Percentiles rank a stretch among this genome's conserved stretches.
Evolutionary conservation across 2,113 vertebrate genomes (phyloP).

Genomic region (Syrrhaptes paradoxus): DNA sequence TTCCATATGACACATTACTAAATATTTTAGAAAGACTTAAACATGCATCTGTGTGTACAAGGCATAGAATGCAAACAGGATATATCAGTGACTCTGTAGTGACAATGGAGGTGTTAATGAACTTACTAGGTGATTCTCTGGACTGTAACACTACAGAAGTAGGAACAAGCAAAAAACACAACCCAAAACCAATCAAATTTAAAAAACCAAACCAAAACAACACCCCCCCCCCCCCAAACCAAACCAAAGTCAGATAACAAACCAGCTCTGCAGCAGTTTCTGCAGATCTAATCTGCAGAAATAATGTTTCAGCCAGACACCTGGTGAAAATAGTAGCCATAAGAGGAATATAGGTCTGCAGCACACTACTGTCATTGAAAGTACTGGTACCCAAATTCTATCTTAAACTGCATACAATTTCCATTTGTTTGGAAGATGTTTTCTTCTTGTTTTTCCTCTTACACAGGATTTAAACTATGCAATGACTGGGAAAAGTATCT

Average conservation of each 20-base stretch:
- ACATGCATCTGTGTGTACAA: not conserved
- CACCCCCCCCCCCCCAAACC: not conserved
- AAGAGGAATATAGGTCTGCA: not conserved
- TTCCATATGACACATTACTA: not conserved
- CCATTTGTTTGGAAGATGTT: not conserved
- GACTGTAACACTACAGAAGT: not conserved
- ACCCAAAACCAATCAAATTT: too few species aligned
- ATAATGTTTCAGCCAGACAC: not conserved
- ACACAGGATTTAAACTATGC: not conserved
- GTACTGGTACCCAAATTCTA: rapidly evolving
- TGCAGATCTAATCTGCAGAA: not conserved
- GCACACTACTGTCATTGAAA: not conserved
- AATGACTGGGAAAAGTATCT: not conserved
- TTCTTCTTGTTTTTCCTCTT: not conserved
- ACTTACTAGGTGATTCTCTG: not conserved
- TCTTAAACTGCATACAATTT: not conserved
- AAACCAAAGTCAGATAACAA: not conserved
- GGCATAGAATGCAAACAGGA: not conserved
- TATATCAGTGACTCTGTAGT: not conserved
- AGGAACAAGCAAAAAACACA: not conserved
- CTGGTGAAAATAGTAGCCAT: not conserved
- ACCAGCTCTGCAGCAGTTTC: not conserved
- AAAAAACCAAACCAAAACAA: not conserved
- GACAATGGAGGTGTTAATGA: not conserved
- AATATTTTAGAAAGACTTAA: not conserved